phyloP scores from a whole-genome alignment of 2,113 vertebrate species.

The Rhombomys opimus region DNA sequence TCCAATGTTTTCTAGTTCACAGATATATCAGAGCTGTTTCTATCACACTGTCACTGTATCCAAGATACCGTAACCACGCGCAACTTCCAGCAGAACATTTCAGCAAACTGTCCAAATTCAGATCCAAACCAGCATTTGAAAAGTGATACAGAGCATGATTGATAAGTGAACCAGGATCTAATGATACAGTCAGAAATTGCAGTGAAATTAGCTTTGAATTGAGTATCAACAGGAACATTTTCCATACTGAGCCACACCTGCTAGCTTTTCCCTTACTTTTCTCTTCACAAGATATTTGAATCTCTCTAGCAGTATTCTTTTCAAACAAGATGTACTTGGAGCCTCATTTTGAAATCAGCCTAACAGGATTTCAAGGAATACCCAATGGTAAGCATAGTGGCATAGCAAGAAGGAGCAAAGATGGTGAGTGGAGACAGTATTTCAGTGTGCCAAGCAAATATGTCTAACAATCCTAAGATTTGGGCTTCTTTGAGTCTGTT shows the following conservation, averaged over 20 bases:
- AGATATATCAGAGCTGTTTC: conserved; percentile 8
- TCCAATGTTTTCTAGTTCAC: conserved; percentile 47
- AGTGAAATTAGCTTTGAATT: conserved; percentile 62
- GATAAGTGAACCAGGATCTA: conserved; percentile 54
- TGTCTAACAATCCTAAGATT: conserved; percentile 4
- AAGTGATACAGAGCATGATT: conserved; percentile 47
- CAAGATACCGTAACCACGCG: conserved; percentile 43
- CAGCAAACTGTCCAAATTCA: conserved; percentile 53
- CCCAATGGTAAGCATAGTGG: background rate
- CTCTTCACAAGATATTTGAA: conserved; percentile 37
- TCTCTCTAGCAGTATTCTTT: conserved; percentile 58
- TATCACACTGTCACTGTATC: background rate
- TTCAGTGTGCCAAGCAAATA: background rate
- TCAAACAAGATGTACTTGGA: conserved; percentile 32
- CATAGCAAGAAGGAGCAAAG: background rate
- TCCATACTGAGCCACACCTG: conserved; percentile 54
- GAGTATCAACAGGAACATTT: conserved; percentile 60
- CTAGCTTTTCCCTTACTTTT: conserved; percentile 23
- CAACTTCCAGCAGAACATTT: conserved; percentile 38
- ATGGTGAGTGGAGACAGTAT: background rate
- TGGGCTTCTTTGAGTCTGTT: background rate
- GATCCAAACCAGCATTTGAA: conserved; percentile 38
- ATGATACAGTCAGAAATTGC: conserved; percentile 36
- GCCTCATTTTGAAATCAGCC: conserved; percentile 50
- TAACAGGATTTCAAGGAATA: conserved; percentile 26